These are phyloP conservation scores for Cosmorhoe ocellata DNA, from an alignment of 2,888 invertebrate genomes.

Conservation along the genomic window DNA sequence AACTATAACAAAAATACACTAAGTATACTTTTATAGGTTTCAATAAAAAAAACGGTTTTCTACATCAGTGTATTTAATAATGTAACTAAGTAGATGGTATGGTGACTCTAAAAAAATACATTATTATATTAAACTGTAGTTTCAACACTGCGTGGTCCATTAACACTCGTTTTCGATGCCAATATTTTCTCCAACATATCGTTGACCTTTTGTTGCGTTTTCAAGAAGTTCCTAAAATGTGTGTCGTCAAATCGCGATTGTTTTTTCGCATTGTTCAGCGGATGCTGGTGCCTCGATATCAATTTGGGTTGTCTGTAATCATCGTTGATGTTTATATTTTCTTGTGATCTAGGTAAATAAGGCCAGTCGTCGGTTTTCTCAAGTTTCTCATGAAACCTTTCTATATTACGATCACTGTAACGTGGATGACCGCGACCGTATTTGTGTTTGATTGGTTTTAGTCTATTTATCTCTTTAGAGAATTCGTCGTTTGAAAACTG, in stretches of 20 bases:
- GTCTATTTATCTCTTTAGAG: constrained; percentile 16
- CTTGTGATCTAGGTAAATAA: constrained; percentile 1
- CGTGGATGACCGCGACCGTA: constrained; percentile 17
- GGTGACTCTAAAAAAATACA: too few species aligned
- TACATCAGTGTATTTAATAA: too few species aligned
- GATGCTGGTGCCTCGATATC: constrained; percentile 52
- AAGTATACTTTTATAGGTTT: too few species aligned
- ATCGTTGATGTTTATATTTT: constrained; percentile 29
- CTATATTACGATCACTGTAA: constrained; percentile 24
- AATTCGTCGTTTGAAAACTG: constrained; percentile 9
- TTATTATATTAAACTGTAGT: constrained; percentile 27
- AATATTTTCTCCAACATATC: constrained; percentile 66
- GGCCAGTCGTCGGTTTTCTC: constrained; percentile 38
- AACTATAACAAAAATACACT: too few species aligned
- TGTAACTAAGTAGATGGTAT: too few species aligned
- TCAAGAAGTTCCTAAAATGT: constrained; percentile 63
- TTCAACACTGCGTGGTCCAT: constrained; percentile 49
- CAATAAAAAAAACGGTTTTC: too few species aligned
- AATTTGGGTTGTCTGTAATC: constrained; percentile 32
- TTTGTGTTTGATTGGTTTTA: constrained; percentile 11
- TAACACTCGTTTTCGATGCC: constrained; percentile 47
- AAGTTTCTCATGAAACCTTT: constrained; percentile 57
- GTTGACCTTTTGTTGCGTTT: constrained; percentile 70
- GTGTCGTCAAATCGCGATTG: constrained; percentile 50
- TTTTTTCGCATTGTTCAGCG: constrained; percentile 47